phyloP scores from a whole-genome alignment of 1,140 invertebrate genomes.

The Bombus confusus region DNA sequence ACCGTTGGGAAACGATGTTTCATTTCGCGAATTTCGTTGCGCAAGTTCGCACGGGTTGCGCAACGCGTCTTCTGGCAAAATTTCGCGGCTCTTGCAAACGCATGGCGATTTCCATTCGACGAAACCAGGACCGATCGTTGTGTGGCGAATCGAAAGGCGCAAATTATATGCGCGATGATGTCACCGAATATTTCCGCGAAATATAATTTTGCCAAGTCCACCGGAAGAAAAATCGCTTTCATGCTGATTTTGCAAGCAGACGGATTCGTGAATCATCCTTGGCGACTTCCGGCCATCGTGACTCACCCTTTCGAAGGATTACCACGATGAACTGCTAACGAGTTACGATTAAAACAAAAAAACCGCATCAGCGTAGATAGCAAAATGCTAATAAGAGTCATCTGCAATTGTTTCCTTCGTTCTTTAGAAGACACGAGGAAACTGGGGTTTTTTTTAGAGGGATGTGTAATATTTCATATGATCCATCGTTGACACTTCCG shows the following conservation, averaged over 20 bases:
- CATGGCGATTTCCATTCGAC: conserved; percentile 1
- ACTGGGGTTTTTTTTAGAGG: background rate
- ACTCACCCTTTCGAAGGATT: conserved; percentile 2
- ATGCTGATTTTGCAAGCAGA: conserved; percentile 28
- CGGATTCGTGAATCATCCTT: conserved; percentile 25
- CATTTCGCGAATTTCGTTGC: background rate
- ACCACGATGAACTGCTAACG: background rate
- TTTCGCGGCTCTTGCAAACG: background rate
- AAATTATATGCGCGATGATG: conserved; percentile 5
- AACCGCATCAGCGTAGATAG: background rate
- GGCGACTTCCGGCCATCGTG: conserved; percentile 5
- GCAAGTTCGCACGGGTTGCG: background rate
- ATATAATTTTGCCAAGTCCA: conserved; percentile 8
- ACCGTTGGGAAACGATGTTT: background rate
- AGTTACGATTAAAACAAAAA: background rate
- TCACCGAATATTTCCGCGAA: conserved; percentile 12
- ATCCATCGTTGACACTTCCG: too few relatives aligned
- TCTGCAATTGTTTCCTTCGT: background rate
- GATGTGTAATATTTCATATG: background rate
- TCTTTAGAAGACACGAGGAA: background rate
- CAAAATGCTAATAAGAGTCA: background rate
- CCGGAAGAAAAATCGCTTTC: conserved; percentile 31
- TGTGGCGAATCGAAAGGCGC: background rate
- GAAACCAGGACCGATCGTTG: too few relatives aligned
- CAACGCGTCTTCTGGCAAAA: background rate